Conservation (phyloP, 2,888 invertebrate species). For the Gandaritis pyraliata region DNA sequence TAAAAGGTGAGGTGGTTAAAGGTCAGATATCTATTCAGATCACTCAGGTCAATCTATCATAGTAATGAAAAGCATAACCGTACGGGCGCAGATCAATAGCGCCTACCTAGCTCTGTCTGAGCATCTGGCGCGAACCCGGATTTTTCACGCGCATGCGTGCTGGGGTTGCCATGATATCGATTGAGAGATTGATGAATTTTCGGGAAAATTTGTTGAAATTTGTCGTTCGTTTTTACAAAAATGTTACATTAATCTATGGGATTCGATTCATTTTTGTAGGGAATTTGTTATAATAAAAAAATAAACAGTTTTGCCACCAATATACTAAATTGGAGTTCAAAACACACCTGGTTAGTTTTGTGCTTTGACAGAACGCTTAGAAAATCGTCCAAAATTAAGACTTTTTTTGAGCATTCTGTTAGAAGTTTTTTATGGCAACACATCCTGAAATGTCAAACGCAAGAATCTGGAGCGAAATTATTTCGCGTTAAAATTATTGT, state of each 20-base stretch:
- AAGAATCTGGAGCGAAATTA: constrained; percentile 72
- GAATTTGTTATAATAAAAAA: too few species aligned
- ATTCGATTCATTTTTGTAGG: too few species aligned
- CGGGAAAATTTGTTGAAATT: neutral
- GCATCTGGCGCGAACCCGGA: constrained; percentile 73
- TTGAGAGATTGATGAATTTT: neutral
- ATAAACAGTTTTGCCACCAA: too few species aligned
- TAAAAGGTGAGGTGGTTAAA: constrained; percentile 23
- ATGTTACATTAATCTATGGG: too few species aligned
- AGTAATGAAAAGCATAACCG: constrained; percentile 55
- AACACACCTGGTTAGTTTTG: too few species aligned
- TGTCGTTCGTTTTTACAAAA: too few species aligned
- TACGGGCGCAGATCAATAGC: constrained; percentile 71
- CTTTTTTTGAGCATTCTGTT: too few species aligned
- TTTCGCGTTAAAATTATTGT: constrained; percentile 55
- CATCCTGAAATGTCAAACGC: constrained; percentile 65
- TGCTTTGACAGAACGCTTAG: too few species aligned
- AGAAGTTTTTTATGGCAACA: constrained; percentile 51
- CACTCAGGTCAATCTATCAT: constrained; percentile 52
- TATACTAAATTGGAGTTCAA: too few species aligned
- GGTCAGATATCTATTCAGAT: constrained; percentile 33
- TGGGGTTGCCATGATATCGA: constrained; percentile 55
- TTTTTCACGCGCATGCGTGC: constrained; percentile 64
- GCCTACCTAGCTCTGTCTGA: constrained; percentile 55
- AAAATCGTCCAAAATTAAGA: neutral